phyloP scores from a whole-genome alignment of 2,113 vertebrate species.

The Protomyctophum bolini region DNA sequence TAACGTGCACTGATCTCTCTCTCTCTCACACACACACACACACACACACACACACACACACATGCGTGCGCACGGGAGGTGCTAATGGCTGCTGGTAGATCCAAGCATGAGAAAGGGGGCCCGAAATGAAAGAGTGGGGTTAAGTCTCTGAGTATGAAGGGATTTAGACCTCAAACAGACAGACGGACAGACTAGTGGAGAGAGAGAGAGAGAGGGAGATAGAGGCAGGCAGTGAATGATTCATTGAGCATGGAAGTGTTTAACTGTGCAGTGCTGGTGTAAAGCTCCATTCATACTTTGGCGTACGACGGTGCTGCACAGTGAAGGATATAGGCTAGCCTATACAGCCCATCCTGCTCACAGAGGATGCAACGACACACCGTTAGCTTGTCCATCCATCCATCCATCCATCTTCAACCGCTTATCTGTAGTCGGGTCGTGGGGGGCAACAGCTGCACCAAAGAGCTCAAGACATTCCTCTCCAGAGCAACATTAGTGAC shows the following conservation, averaged over 20 bases:
- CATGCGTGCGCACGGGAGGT: slow-evolving; percentile 38
- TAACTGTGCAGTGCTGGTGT: slow-evolving; percentile 61
- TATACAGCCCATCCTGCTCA: too few relatives aligned
- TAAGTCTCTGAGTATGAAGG: slow-evolving; percentile 80
- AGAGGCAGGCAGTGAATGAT: slow-evolving; percentile 44
- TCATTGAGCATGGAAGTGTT: slow-evolving; percentile 63
- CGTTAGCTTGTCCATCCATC: too few relatives aligned
- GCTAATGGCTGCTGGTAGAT: slow-evolving; percentile 69
- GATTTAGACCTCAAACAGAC: slow-evolving; percentile 78
- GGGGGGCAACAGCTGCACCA: too few relatives aligned
- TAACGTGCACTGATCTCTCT: slow-evolving; percentile 70
- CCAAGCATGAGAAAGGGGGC: slow-evolving; percentile 65
- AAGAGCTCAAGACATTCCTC: too few relatives aligned
- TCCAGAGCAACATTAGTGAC: too few relatives aligned
- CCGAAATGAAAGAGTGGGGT: slow-evolving; percentile 78
- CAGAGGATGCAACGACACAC: too few relatives aligned
- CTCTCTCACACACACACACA: slow-evolving; percentile 47
- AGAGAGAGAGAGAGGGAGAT: slow-evolving; percentile 13
- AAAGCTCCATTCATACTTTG: too few relatives aligned
- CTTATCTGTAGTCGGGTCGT: too few relatives aligned
- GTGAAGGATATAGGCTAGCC: too few relatives aligned
- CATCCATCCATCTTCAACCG: too few relatives aligned
- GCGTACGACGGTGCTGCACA: too few relatives aligned
- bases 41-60: slow-evolving; percentile 31
- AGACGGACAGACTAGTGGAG: slow-evolving; percentile 26